Conservation (phyloP, 2,797 vertebrate genomes). For the Thripadectes ignobilis region DNA sequence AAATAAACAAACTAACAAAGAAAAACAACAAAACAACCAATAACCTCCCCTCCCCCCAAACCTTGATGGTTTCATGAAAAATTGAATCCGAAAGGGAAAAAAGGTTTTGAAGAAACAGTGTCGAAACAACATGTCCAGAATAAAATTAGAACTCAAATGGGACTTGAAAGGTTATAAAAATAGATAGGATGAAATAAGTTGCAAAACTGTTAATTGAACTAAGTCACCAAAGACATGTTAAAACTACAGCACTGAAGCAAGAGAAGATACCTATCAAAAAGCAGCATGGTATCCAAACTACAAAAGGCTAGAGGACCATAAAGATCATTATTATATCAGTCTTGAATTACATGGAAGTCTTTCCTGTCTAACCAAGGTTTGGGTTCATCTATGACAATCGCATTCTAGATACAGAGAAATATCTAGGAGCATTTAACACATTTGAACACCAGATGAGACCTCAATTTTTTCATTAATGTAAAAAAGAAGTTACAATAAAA, state of each 20-base stretch:
- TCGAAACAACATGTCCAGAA: not conserved
- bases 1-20: not conserved
- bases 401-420: not conserved
- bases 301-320: not conserved
- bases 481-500: not conserved
- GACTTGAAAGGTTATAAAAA: not conserved
- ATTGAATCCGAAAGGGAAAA: not conserved
- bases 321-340: not conserved
- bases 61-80: not conserved
- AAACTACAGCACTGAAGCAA: not conserved
- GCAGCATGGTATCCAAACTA: not conserved
- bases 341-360: not conserved
- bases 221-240: not conserved
- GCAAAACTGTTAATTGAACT: not conserved
- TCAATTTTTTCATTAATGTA: not conserved
- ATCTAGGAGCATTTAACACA: not conserved
- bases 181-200: not conserved
- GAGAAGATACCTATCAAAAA: not conserved
- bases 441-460: not conserved
- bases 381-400: not conserved
- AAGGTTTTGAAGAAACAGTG: not conserved
- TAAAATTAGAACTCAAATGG: not conserved
- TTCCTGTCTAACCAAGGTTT: not conserved
- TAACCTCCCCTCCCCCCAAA: fast-evolving
- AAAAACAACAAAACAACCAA: not conserved